Evolutionary conservation across 2,888 invertebrate genomes (phyloP).

Genomic region (Oscheius sp.): DNA sequence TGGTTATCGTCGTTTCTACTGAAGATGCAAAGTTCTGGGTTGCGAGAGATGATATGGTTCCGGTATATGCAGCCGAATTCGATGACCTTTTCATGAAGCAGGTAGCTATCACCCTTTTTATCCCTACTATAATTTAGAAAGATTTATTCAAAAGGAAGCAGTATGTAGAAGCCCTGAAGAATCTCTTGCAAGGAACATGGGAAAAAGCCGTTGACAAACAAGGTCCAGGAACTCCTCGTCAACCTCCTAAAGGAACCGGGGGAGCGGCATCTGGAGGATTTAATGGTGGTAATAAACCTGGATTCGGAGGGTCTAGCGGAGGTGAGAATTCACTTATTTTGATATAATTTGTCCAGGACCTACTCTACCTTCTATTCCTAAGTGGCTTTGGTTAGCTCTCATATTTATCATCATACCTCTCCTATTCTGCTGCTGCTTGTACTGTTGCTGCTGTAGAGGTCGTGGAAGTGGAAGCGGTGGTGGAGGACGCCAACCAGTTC

Average conservation of each 20-base stretch:
- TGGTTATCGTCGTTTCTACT: conserved; percentile 56
- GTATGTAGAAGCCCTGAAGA: conserved; percentile 58
- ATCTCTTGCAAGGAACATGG: conserved; percentile 57
- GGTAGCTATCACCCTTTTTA: conserved; percentile 31
- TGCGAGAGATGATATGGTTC: conserved; percentile 61
- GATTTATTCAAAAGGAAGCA: conserved; percentile 52
- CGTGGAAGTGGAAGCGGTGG: conserved; percentile 42
- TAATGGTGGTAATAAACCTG: conserved; percentile 25
- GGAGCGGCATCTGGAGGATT: no score
- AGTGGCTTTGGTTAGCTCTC: conserved; percentile 55
- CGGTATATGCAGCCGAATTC: conserved; percentile 65
- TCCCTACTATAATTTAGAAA: conserved; percentile 44
- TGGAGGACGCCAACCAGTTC: conserved; percentile 31
- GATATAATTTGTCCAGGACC: neutral
- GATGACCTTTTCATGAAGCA: conserved; percentile 60
- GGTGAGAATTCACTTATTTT: conserved; percentile 1
- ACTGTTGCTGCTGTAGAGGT: conserved; percentile 65
- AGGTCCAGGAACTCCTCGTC: conserved; percentile 41
- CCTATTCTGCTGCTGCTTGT: conserved; percentile 62
- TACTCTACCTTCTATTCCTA: conserved; percentile 39
- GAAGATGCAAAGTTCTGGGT: conserved; percentile 68
- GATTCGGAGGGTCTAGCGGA: conserved; percentile 22
- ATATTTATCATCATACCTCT: conserved; percentile 60
- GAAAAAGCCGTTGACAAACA: conserved; percentile 60
- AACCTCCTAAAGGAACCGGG: no score